phyloP scores from a whole-genome alignment of 1,140 invertebrate species.

The Mya arenaria region DNA sequence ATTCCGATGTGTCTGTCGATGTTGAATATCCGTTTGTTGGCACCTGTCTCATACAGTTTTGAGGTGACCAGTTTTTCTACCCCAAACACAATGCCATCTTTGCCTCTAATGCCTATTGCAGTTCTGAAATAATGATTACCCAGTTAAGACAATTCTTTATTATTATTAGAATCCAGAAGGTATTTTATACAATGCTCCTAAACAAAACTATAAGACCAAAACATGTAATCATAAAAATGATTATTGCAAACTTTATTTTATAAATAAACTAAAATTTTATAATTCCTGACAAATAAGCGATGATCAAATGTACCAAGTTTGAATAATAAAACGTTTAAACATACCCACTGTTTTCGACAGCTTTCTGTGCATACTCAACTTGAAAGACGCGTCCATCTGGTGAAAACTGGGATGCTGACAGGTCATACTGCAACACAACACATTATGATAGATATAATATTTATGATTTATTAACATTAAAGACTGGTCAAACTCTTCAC shows the following conservation, averaged over 20 bases:
- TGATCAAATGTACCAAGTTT: no score
- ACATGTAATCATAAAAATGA: background rate
- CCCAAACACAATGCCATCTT: constrained; percentile 98
- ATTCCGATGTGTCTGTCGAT: constrained; percentile 97
- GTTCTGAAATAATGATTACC: constrained; percentile 86
- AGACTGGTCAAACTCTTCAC: background rate
- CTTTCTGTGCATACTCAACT: constrained; percentile 99
- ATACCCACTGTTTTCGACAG: constrained; percentile 98
- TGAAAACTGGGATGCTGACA: constrained; percentile 99
- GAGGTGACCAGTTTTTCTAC: constrained; percentile 99
- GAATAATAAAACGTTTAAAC: constrained; percentile 62
- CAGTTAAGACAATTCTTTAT: no score
- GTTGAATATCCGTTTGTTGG: constrained; percentile 97
- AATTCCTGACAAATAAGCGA: no score
- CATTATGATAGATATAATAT: background rate
- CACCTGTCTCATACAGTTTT: constrained; percentile 96
- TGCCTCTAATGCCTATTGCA: constrained; percentile 95
- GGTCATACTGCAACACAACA: constrained; percentile 88
- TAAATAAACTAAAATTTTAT: no score
- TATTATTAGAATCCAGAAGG: no score
- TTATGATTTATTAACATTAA: background rate
- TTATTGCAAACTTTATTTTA: no score
- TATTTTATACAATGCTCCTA: no score
- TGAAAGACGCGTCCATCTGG: constrained; percentile 99
- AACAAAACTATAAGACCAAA: background rate